Evolutionary conservation across 2,113 vertebrate genomes (phyloP).

Genomic region (Indicator indicator): DNA sequence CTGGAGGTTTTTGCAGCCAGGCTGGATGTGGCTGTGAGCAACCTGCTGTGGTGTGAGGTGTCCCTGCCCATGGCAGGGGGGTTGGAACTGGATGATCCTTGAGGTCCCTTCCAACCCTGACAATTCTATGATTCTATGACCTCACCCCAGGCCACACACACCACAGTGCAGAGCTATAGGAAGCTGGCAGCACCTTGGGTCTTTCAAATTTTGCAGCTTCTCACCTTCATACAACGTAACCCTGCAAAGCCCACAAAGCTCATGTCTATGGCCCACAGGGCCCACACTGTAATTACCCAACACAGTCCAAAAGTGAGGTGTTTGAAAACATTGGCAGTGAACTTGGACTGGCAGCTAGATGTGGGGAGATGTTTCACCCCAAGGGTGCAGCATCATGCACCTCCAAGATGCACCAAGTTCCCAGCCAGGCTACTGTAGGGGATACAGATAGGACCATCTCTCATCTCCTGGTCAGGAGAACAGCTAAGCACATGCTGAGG

Average conservation of each 20-base stretch:
- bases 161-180: neutral
- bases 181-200: neutral
- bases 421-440: neutral
- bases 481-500: neutral
- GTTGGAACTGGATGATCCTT: no score
- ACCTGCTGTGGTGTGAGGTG: no score
- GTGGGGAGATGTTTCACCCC: neutral
- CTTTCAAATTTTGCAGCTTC: neutral
- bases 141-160: neutral
- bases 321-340: neutral
- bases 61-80: no score
- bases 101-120: no score
- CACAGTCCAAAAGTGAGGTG: neutral
- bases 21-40: no score
- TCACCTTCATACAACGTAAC: neutral
- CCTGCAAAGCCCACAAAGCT: neutral
- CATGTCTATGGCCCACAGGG: neutral
- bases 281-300: rapidly evolving
- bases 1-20: no score
- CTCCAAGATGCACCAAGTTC: neutral
- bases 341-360: neutral
- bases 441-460: neutral
- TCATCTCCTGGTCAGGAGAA: neutral
- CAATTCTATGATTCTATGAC: neutral
- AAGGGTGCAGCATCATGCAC: neutral